Percentiles rank a stretch among this genome's conserved stretches.
Evolutionary conservation across 2,113 vertebrate genomes (phyloP).

Genomic region (Oophaga pumilio): DNA sequence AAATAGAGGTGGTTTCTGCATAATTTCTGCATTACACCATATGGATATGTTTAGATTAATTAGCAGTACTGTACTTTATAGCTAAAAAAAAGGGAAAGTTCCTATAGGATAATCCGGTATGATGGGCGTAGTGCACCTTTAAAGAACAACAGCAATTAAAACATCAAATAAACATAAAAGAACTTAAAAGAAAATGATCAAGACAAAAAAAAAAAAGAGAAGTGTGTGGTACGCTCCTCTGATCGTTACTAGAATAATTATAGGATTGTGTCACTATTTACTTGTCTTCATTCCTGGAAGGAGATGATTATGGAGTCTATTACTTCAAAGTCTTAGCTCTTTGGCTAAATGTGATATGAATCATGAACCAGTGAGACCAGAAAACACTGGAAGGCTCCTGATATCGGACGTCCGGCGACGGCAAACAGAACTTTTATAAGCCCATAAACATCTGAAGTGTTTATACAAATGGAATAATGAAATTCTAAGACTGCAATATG

Average conservation of each 20-base stretch:
- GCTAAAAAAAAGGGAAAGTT: background rate
- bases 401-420: background rate
- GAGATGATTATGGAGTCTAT: background rate
- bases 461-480: background rate
- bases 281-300: constrained; percentile 19
- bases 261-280: constrained; percentile 22
- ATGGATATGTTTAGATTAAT: background rate
- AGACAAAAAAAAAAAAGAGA: constrained; percentile 24
- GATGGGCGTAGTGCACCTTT: background rate
- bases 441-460: background rate
- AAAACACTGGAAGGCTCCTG: background rate
- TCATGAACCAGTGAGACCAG: background rate
- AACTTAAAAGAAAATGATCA: background rate
- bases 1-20: background rate
- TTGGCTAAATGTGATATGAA: background rate
- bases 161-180: constrained; percentile 6
- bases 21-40: background rate
- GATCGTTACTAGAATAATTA: background rate
- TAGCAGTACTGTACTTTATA: background rate
- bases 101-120: background rate
- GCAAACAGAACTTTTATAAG: background rate
- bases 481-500: background rate
- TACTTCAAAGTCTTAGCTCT: constrained; percentile 17
- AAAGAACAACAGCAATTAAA: constrained; percentile 5
- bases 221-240: constrained; percentile 20